Conservation (phyloP, 2,113 vertebrate species). For the Heterocephalus glaber region DNA sequence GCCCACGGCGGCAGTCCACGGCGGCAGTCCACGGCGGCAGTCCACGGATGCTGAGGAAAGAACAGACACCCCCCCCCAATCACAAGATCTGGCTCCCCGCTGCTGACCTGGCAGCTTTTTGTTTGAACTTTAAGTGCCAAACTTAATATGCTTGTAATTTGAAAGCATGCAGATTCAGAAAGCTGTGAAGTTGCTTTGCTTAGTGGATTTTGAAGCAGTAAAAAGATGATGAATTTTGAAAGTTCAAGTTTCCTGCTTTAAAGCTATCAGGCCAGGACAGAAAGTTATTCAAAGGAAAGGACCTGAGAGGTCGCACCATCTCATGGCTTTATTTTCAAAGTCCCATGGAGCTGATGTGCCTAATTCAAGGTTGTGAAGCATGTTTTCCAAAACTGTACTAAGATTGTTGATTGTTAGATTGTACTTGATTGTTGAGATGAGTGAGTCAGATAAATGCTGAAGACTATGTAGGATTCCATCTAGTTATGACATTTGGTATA, state of each 20-base stretch:
- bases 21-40: background rate
- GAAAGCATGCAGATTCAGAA: conserved; percentile 68
- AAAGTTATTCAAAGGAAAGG: conserved; percentile 35
- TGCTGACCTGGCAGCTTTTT: conserved; percentile 62
- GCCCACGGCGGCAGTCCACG: background rate
- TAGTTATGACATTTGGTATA: background rate
- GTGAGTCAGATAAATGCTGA: background rate
- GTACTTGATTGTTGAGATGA: background rate
- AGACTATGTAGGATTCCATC: background rate
- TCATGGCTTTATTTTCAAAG: conserved; percentile 51
- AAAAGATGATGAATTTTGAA: conserved; percentile 29
- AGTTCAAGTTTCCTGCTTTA: conserved; percentile 44
- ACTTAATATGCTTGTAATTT: conserved; percentile 57
- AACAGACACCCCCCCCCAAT: background rate
- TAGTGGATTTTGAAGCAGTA: conserved; percentile 36
- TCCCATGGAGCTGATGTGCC: background rate
- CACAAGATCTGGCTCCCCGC: background rate
- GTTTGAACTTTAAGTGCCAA: conserved; percentile 69
- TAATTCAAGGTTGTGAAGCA: background rate
- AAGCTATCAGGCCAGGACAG: conserved; percentile 12
- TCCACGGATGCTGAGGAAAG: background rate
- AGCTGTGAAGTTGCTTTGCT: conserved; percentile 59
- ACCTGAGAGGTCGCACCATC: background rate
- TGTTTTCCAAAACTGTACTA: background rate
- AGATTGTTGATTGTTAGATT: background rate